These are phyloP conservation scores for Halcyon leucocephala DNA, from an alignment of 2,797 vertebrate genomes.

Conservation along the genomic window DNA sequence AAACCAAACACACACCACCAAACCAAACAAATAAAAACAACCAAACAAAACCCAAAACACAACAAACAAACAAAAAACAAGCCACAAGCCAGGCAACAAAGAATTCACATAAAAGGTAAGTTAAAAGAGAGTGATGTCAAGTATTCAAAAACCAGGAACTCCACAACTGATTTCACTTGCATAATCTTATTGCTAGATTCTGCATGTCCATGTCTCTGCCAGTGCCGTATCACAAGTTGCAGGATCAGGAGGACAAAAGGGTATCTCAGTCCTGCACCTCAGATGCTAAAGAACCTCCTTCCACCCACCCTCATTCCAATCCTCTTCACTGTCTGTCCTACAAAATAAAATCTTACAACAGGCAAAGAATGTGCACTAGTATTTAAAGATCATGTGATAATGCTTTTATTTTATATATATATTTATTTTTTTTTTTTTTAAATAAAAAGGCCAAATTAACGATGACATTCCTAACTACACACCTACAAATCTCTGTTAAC, in stretches of 20 bases:
- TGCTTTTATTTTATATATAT: not conserved
- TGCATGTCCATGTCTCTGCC: not conserved
- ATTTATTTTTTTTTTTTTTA: not conserved
- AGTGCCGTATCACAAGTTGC: not conserved
- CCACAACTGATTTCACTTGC: not conserved
- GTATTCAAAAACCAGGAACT: not conserved
- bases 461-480: not conserved
- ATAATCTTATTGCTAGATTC: not conserved
- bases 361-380: not conserved
- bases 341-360: rapidly evolving
- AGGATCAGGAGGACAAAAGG: not conserved
- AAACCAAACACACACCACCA: too few relatives aligned
- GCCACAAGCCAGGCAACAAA: not conserved
- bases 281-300: not conserved
- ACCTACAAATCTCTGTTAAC: not conserved
- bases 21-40: not conserved
- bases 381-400: not conserved
- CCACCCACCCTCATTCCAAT: not conserved
- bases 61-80: too few relatives aligned
- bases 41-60: too few relatives aligned
- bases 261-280: not conserved
- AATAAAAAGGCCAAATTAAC: not conserved
- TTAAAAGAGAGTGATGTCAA: not conserved
- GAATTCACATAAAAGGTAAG: not conserved
- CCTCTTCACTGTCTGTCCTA: not conserved